Base-by-base conservation (phyloP, 2,888 invertebrate species). In the Leucoma salicis region DNA sequence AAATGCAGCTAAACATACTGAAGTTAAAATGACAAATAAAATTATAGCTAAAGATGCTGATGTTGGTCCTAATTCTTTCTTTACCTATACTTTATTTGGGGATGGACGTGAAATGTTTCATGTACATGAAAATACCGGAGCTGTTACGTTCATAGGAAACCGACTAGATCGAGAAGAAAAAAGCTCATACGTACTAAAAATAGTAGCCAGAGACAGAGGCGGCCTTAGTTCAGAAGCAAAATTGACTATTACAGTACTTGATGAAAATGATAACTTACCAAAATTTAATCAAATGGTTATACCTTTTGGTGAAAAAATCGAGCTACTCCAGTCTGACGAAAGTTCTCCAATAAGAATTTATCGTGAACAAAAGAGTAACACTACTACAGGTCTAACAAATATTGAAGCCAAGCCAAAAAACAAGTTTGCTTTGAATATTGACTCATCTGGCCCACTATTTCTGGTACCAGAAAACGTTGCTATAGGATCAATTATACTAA, bases 221-320 rank as follows among this genome's bases (percentile, higher is more conserved):
- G 95, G 95, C 31, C 75, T 96, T 8, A 93, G 92, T 34, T 94
- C 94, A 1, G 93, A 94, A 73, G 94, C 94, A 0, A 92, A 93
- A 62, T 72, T 97, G 6, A 92, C 91, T 0, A 92, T 97, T 31
- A 89, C 84, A 0, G 82, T 97, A 14, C 91, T 93, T 3, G 97
- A 97, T 70, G 93, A 94, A 66, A 97, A 97, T 66, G 97, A 97
- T 69, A 96, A 96, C 72, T 70, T 92, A 10, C 96, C 96, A 0
- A 86, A 87, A 36, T 95, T 95, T 59, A 91, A 91, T 40, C 92
- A 94, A 66, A 92, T 96, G 57, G 89, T 92, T 0, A 92, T 96
- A 25, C 92, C 94, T 3, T 90, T 93, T 36, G 93, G 93, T 40
- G 92, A 94, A 54, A 92, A 91, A 6, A 84, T 95, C 14, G 92